phyloP scores from a whole-genome alignment of 2,113 vertebrate genomes.

The Alces alces region DNA sequence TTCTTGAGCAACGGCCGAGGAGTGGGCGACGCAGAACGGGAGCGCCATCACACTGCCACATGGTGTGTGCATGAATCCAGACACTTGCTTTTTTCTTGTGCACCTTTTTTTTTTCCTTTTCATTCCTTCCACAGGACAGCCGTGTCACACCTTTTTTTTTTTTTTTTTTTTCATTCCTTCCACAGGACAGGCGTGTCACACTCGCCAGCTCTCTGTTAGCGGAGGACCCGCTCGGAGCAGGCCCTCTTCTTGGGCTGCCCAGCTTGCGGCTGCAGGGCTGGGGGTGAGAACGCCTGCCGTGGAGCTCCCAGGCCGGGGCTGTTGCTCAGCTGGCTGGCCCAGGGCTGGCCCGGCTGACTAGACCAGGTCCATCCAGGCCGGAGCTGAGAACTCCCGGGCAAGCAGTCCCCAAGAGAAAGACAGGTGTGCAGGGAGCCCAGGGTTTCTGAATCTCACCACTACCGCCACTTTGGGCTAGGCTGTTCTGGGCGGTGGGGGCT shows the following conservation, averaged over 20 bases:
- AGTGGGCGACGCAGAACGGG: fast-evolving
- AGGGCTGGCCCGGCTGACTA: background rate
- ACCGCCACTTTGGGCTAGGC: background rate
- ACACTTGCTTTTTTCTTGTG: background rate
- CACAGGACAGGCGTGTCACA: background rate
- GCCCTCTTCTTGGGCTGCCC: background rate
- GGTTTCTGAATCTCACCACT: background rate
- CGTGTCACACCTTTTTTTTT: background rate
- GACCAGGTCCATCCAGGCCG: background rate
- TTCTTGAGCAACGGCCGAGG: background rate
- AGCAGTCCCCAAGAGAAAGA: background rate
- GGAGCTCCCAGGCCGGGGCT: background rate
- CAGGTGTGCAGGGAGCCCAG: background rate
- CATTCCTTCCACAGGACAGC: background rate
- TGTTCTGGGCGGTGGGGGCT: background rate
- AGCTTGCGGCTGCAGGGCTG: background rate
- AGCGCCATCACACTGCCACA: background rate
- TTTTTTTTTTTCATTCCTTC: background rate
- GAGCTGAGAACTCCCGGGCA: background rate
- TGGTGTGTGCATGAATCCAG: background rate
- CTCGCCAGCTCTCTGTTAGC: background rate
- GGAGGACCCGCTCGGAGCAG: background rate
- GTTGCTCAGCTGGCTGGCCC: background rate
- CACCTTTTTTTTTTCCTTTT: background rate
- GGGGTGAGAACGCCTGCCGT: background rate